Base-by-base conservation (phyloP, 2,113 vertebrate species). In the Leucopternis melanops region DNA sequence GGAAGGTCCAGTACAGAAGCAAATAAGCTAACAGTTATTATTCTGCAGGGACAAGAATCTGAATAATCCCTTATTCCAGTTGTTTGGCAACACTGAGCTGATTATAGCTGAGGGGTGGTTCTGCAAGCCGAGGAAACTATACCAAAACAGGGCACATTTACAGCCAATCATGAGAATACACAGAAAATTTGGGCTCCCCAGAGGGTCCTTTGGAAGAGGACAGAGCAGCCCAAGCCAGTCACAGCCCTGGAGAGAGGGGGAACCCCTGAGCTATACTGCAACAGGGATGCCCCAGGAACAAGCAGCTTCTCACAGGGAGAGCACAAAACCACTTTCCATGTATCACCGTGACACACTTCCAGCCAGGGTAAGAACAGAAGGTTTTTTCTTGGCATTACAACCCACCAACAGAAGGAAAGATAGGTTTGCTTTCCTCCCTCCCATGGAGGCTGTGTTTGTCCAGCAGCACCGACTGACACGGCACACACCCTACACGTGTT, bases 1-100 rank as follows among this genome's bases (percentile, higher is more conserved):
- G 71, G 71, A 90, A 96, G 74, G 78, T 87, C 95, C 87, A 80
- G 52, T 47, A 55, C 89, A 90, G 94, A 90, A 92, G 87, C 78
- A 86, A 94, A 81, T 86, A 86, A 95, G 8, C 50, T 74, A 90
- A 80, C 27, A 49, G 90, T 83, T 94, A 88, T 85, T 87, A 91
- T 79, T 86, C 94, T 90, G 63, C 75, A 95, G 84, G 86, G 87
- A 94, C 59, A 81, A 31, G 45, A 74, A 50, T 22, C 62, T 54
- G 74, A 85, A 88, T 71, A 94, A 94, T 72, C 40, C 59, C 71
- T 91, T 91, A 62, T 90, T 96, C 66, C 81, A 71, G 38, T 70
- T 86, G 69, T 93, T 95, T 88, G 89, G 92, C 95, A 93, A 81
- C 52, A 86, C 61, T 36, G 59, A 81, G 61, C 52, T 84, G 78